Evolutionary conservation across 2,797 vertebrate species (phyloP), one percentile per base, ranked within the genome.

Genomic region (Notoglanidium macrostoma): DNA sequence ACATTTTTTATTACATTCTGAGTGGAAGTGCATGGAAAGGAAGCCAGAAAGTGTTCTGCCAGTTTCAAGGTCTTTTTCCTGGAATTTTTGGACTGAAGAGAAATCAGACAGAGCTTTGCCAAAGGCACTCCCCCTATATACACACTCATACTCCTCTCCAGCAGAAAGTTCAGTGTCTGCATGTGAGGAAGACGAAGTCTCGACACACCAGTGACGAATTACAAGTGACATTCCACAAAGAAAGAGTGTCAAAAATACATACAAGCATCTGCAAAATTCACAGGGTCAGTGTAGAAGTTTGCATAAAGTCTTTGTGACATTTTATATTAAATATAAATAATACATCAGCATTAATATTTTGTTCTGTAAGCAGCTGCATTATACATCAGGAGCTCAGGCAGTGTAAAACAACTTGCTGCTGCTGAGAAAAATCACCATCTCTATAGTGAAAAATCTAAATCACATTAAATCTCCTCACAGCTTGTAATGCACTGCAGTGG

Each of bases 1-100:
- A 74, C 72, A 35, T 29, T 26, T 89, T 35, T 87, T 90, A 87
- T 74, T 78, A 82, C 70, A 82, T 82, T 86, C 85, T 51, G 44
- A 85, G 61, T 65, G 67, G 44, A 87, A 70, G 21, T 40, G 87
- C 57, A 59, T 29, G 63, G 51, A 88, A 59, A 89, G 85, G 88
- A 84, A 89, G 89, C 88, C 90, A 91, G 79, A 84, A 88, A 90
- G 63, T 89, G 89, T 90, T 87, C 88, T 88, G 89, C 86, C 90
- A 92, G 83, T 87, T 88, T 89, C 73, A 81, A 87, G 83, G 85
- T 87, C 89, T 84, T 87, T 92, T 89, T 91, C 91, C 88, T 89
- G 91, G 88, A 91, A 91, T 92, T 87, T 87, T 84, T 86, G 85
- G 84, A 63, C 59, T 81, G 83, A 87, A 57, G 74, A 87, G 61